These are phyloP conservation scores for Synanthedon andrenaeformis DNA, from an alignment of 2,888 invertebrate genomes.

Conservation along the genomic window DNA sequence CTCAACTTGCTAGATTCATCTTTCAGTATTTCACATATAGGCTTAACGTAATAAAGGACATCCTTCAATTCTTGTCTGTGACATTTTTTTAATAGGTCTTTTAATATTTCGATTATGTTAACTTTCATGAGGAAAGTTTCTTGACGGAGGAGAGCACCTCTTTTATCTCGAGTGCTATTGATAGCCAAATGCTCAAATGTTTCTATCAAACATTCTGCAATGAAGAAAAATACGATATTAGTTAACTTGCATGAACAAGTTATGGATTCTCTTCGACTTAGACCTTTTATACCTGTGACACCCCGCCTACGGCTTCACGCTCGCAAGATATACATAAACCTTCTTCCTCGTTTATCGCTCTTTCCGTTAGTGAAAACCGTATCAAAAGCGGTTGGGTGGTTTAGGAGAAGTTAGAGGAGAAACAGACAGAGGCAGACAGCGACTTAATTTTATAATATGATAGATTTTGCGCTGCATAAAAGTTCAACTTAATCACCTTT, in stretches of 20 bases:
- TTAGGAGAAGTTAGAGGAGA: too few species aligned
- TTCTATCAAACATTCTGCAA: not conserved
- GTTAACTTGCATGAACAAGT: not conserved
- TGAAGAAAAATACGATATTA: not conserved
- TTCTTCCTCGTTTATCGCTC: too few species aligned
- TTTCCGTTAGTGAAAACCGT: too few species aligned
- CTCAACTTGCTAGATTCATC: conserved; percentile 35
- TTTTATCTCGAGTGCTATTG: not conserved
- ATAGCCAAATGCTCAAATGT: not conserved
- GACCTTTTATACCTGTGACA: too few species aligned
- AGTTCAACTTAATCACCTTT: too few species aligned
- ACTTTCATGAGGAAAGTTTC: conserved; percentile 31
- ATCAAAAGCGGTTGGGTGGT: too few species aligned
- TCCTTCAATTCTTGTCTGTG: conserved; percentile 2
- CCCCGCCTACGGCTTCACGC: too few species aligned
- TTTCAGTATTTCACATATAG: conserved; percentile 23
- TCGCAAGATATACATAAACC: too few species aligned
- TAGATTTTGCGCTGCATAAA: too few species aligned
- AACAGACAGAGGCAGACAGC: too few species aligned
- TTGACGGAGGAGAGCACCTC: conserved; percentile 17
- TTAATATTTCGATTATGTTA: conserved; percentile 32
- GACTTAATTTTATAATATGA: too few species aligned
- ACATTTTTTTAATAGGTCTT: conserved; percentile 23
- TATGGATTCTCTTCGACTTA: too few species aligned
- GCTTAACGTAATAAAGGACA: conserved; percentile 17